Conservation (phyloP, 2,797 vertebrate species). For the Falco columbarius region DNA sequence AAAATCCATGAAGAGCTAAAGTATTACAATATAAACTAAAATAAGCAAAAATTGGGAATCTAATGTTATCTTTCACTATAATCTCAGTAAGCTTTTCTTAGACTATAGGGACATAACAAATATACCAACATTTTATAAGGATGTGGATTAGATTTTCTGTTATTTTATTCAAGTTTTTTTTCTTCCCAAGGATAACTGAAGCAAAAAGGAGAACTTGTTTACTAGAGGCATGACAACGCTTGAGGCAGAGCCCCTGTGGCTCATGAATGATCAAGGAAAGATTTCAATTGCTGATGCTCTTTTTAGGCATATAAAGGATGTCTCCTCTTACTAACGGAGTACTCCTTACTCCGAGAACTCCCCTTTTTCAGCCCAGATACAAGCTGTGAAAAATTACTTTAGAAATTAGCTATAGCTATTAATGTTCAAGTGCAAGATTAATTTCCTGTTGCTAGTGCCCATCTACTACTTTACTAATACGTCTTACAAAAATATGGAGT, state of each 20-base stretch:
- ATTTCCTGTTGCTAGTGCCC: neutral
- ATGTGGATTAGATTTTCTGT: neutral
- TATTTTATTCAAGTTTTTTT: neutral
- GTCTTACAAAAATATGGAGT: neutral
- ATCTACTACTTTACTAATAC: neutral
- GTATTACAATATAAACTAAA: neutral
- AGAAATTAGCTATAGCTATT: neutral
- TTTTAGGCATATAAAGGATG: neutral
- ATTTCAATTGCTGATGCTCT: neutral
- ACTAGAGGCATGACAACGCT: neutral
- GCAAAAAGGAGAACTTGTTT: neutral
- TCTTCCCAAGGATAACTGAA: neutral
- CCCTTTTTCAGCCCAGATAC: neutral
- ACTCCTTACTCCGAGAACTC: neutral
- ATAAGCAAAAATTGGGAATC: neutral
- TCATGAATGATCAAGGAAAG: neutral
- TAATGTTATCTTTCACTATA: neutral
- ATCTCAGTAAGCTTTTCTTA: neutral
- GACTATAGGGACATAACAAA: neutral
- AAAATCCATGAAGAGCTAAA: neutral
- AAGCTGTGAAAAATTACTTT: neutral
- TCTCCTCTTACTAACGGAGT: neutral
- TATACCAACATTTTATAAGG: neutral
- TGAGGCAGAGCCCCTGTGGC: neutral
- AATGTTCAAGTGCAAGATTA: neutral